Base-by-base conservation (phyloP, 2,888 invertebrate species). In the Drosophila atripex region DNA sequence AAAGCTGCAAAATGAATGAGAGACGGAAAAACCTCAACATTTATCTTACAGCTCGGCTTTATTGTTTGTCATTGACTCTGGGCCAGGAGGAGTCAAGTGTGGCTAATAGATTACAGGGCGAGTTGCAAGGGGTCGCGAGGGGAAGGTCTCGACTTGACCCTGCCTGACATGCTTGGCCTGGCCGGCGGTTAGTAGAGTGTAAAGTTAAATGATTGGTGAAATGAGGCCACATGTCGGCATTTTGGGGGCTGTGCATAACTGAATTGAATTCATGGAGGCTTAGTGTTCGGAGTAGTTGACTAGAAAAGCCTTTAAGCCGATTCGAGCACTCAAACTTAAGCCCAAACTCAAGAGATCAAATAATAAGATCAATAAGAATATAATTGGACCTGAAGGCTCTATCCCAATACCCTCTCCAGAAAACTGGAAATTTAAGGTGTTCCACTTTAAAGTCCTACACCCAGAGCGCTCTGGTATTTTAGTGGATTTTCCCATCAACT, bases 191-290 rank as follows among this genome's bases (percentile, higher is more conserved):
- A 88, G 66, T 86, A 88, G 88, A 88, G 88, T 86, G 80, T 88
- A 77, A 88, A 87, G 86, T 83, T 87, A 88, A 85, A 88, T 80
- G 86, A 80, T 77, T 75, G 77, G 73, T 76, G 73, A 77, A 86
- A 83, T 78, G 84, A 72, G 84, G 84, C 76, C 80, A 83, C 63
- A 69, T 79, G 76, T 71, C 78, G 69, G 61, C 8, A 14, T 41
- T 38, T 25, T 28, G 38, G 16, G 35, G 32, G 41, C 25, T 14
- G 28, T 35, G 66, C 54, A 52, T 61, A 61, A 61, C 60, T 47
- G n/a, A 61, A 61, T 61, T 46, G 61, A 61, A 60, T 61, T 60
- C 16, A 41, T 18, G 39, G 39, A 8, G 16, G 39, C 39, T 41
- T 41, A 41, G 18, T 3, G 39, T 8, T 41, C 11, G 14, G 3